phyloP scores from a whole-genome alignment of 2,797 vertebrate genomes.

The Hafferia zeledoni region DNA sequence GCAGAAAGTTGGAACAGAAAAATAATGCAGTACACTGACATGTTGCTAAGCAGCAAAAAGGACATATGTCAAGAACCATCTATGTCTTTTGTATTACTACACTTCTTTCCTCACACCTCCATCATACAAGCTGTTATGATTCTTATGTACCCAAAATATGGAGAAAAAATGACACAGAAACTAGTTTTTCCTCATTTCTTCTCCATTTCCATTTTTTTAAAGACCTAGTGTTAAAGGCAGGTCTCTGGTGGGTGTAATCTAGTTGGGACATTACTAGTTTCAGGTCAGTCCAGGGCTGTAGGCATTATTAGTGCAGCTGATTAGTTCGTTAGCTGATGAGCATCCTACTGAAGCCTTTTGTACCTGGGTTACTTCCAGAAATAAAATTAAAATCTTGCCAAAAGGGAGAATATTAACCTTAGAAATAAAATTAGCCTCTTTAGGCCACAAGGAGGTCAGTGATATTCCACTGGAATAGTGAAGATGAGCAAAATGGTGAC shows the following conservation, averaged over 20 bases:
- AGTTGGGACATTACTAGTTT: not conserved
- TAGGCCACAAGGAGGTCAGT: not conserved
- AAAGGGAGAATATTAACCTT: constrained; percentile 20
- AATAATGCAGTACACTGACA: not conserved
- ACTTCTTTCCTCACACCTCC: constrained; percentile 10
- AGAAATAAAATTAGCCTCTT: not conserved
- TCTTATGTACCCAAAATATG: not conserved
- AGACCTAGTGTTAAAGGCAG: not conserved
- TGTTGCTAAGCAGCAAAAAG: constrained; percentile 58
- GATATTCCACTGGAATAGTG: not conserved
- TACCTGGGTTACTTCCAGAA: not conserved
- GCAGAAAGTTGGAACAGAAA: not conserved
- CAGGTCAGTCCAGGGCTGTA: not conserved
- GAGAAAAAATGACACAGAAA: not conserved
- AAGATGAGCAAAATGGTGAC: not conserved
- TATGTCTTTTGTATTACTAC: constrained; percentile 25
- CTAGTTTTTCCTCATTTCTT: not conserved
- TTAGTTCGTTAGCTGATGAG: constrained; percentile 9
- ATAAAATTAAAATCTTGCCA: not conserved
- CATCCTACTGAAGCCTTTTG: not conserved
- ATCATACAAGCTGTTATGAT: not conserved
- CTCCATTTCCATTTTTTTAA: not conserved
- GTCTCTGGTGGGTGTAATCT: not conserved
- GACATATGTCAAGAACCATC: constrained; percentile 30
- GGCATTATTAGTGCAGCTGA: not conserved